Percentiles rank a stretch among this genome's conserved stretches.
phyloP scores from a whole-genome alignment of 1,140 invertebrate genomes.

The Drosophila ananassae region DNA sequence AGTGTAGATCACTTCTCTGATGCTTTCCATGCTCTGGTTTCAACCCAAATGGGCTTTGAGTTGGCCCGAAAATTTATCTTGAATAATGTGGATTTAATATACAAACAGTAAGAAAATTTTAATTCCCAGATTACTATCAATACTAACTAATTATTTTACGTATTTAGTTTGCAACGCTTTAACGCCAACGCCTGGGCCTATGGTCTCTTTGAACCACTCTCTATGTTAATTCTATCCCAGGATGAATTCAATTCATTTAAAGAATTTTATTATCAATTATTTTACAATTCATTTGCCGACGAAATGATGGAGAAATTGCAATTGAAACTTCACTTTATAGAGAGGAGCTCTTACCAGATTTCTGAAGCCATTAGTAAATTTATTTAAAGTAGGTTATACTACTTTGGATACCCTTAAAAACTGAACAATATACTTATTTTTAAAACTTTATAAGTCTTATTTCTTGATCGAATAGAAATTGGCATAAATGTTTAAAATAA shows the following conservation, averaged over 20 bases:
- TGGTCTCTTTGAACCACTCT: background rate
- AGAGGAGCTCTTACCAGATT: background rate
- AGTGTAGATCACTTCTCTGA: constrained; percentile 87
- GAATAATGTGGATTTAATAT: too few species aligned
- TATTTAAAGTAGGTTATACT: background rate
- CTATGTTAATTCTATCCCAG: background rate
- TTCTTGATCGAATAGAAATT: too few species aligned
- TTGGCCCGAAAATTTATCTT: too few species aligned
- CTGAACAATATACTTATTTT: too few species aligned
- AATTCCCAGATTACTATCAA: too few species aligned
- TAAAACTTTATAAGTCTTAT: too few species aligned
- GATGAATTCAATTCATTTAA: background rate
- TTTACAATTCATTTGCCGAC: background rate
- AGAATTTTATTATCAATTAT: background rate
- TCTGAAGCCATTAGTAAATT: background rate
- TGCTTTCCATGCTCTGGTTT: constrained; percentile 86
- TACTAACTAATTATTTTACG: too few species aligned
- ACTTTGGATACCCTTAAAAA: too few species aligned
- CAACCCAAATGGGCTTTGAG: constrained; percentile 85
- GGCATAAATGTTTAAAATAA: too few species aligned
- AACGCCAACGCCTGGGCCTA: too few species aligned
- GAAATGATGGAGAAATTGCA: background rate
- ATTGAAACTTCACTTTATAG: background rate
- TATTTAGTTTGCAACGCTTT: background rate
- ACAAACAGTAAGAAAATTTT: too few species aligned